Percentiles rank a stretch among this genome's conserved stretches.
Evolutionary conservation across 1,140 invertebrate species (phyloP).

Genomic region (Drosophila malerkotliana): DNA sequence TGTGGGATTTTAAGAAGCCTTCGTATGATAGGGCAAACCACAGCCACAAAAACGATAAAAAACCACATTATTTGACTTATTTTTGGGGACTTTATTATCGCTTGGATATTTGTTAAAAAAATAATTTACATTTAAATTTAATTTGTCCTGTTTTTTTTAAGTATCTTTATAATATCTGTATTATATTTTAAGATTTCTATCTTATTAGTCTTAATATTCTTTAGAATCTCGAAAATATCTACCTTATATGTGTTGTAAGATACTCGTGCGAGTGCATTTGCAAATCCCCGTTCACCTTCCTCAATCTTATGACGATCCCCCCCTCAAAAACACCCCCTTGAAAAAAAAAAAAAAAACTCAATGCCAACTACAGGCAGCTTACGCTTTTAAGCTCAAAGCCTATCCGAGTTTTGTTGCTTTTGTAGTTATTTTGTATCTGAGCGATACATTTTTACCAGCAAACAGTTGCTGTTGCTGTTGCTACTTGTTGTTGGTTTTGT

Average conservation of each 20-base stretch:
- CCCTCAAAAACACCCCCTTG: not conserved
- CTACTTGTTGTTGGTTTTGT: constrained; percentile 20
- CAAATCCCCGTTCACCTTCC: constrained; percentile 47
- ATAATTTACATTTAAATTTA: not conserved
- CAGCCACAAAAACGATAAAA: no score
- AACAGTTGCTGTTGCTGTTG: constrained; percentile 40
- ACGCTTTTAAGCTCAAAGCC: constrained; percentile 60
- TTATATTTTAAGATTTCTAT: no score
- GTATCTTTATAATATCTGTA: no score
- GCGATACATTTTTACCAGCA: constrained; percentile 65
- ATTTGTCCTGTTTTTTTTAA: no score
- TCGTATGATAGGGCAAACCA: no score
- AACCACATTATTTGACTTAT: no score
- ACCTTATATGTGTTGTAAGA: constrained; percentile 15
- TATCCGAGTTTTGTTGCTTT: constrained; percentile 41
- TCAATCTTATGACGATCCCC: constrained; percentile 8
- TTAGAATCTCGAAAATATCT: constrained; percentile 1
- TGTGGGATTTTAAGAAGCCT: no score
- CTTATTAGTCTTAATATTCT: not conserved
- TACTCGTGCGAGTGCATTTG: constrained; percentile 42
- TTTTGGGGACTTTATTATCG: no score
- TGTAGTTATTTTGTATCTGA: constrained; percentile 53
- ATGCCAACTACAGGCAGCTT: constrained; percentile 31
- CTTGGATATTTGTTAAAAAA: no score
- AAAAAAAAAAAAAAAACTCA: constrained; percentile 7